Percentiles rank a stretch among this genome's conserved stretches.
Evolutionary conservation across 2,113 vertebrate genomes (phyloP).

Genomic region (Ageneiosus marmoratus): DNA sequence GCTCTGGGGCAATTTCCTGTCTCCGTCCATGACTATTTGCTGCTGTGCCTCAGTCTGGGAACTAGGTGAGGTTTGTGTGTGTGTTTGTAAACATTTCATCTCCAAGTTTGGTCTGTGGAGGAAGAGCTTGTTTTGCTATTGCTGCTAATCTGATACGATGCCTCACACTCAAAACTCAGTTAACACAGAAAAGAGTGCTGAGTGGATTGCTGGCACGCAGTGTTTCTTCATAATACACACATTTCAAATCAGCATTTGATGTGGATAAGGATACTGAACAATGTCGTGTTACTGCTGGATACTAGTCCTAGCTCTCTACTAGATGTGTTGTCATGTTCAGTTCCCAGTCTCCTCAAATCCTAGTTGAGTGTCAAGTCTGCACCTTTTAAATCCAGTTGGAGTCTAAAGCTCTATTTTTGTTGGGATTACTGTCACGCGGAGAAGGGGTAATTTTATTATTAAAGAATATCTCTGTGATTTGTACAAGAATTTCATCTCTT

Average conservation of each 20-base stretch:
- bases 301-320: not conserved
- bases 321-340: not conserved
- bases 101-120: not conserved
- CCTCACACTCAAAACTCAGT: not conserved
- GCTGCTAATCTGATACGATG: not conserved
- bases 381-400: not conserved
- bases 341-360: not conserved
- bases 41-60: not conserved
- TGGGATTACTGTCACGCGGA: not conserved
- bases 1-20: not conserved
- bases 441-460: not conserved
- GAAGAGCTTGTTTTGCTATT: conserved; percentile 19
- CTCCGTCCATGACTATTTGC: not conserved
- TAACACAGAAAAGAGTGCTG: conserved; percentile 18
- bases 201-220: conserved; percentile 23
- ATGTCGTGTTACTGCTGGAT: not conserved
- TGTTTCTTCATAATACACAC: not conserved
- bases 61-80: conserved; percentile 4
- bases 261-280: not conserved
- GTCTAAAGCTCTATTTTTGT: not conserved
- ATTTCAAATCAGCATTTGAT: not conserved
- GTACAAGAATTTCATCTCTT: not conserved
- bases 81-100: conserved; percentile 8
- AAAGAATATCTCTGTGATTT: not conserved
- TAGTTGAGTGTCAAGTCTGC: not conserved